phyloP scores from a whole-genome alignment of 2,113 vertebrate species.

The Recurvirostra avosetta region DNA sequence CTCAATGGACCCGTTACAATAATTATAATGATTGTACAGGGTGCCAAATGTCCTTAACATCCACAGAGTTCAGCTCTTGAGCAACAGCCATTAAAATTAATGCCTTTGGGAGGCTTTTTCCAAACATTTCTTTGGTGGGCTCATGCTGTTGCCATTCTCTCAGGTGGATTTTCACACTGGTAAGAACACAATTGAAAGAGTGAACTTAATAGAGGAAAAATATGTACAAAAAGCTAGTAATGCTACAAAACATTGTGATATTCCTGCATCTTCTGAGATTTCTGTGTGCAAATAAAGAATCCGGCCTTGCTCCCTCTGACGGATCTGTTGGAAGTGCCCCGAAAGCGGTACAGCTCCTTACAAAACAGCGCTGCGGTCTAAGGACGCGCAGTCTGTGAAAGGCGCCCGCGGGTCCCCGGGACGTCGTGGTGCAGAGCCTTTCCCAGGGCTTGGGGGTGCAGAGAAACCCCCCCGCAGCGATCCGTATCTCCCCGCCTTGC shows the following conservation, averaged over 20 bases:
- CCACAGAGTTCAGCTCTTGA: not conserved
- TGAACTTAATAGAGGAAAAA: not conserved
- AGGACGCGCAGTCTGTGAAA: fast-evolving
- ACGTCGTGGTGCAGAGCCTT: fast-evolving
- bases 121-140: not conserved
- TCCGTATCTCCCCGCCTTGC: fast-evolving
- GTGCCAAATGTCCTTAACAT: not conserved
- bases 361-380: fast-evolving
- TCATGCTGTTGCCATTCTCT: not conserved
- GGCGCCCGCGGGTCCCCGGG: fast-evolving
- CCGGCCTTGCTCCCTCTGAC: not conserved
- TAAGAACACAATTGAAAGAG: not conserved
- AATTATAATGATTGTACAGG: not conserved
- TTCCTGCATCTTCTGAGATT: not conserved
- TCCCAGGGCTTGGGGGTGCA: not conserved
- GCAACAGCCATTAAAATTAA: not conserved
- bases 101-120: not conserved
- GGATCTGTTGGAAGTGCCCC: fast-evolving
- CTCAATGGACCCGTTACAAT: not conserved
- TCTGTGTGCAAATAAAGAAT: not conserved
- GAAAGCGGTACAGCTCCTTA: not conserved
- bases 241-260: not conserved
- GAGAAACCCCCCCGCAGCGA: not conserved
- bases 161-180: not conserved
- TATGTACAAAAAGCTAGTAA: not conserved